phyloP scores from a whole-genome alignment of 2,113 vertebrate species.

The Capreolus pygargus region DNA sequence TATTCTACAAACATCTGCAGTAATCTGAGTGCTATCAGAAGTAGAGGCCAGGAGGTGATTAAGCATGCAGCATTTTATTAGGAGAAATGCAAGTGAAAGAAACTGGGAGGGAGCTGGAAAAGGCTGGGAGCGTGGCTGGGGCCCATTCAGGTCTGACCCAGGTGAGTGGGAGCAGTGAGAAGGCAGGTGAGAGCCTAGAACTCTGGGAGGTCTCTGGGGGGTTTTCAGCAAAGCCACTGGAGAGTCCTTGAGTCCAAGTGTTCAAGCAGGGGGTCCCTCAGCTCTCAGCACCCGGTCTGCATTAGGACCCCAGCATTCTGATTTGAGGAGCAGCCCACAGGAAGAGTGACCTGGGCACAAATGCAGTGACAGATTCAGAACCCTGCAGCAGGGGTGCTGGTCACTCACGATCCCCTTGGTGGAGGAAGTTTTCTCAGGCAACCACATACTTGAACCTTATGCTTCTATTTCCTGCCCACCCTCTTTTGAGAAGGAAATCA shows the following conservation, averaged over 20 bases:
- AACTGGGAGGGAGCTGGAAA: background rate
- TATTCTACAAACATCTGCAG: background rate
- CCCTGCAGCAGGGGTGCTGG: accelerated
- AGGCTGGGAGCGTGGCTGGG: accelerated
- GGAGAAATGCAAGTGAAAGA: background rate
- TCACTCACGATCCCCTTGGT: accelerated
- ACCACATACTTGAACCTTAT: accelerated
- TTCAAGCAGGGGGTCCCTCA: accelerated
- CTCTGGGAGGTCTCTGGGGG: accelerated
- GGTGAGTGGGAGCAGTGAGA: too few relatives aligned
- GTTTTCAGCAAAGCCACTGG: background rate
- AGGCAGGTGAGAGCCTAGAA: background rate
- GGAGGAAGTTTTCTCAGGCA: accelerated
- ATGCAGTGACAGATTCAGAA: accelerated
- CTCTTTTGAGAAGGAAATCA: background rate
- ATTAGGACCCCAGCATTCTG: background rate
- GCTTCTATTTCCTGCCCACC: background rate
- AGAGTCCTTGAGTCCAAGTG: background rate
- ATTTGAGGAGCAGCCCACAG: background rate
- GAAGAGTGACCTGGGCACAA: background rate
- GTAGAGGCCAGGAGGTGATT: background rate
- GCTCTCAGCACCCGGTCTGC: background rate
- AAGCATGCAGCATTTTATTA: background rate
- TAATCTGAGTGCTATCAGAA: background rate
- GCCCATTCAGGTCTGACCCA: too few relatives aligned